Evolutionary conservation across 2,113 vertebrate species (phyloP).

Genomic region (Bothrops jararaca): DNA sequence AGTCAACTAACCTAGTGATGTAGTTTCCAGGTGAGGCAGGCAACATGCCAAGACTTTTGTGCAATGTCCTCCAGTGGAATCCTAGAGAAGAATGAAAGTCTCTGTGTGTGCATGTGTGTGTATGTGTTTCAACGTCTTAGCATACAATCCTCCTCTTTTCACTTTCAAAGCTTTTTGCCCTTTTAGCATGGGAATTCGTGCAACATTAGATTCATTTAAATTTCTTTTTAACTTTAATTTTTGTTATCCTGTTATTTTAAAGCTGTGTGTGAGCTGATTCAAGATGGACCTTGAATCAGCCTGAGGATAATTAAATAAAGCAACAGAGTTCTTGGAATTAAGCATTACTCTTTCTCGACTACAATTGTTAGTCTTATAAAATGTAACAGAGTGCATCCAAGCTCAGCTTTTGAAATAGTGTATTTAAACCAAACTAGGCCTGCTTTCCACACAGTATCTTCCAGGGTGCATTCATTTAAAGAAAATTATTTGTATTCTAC

Average conservation of each 20-base stretch:
- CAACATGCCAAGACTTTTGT: conserved; percentile 42
- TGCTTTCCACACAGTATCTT: not conserved
- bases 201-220: not conserved
- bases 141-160: not conserved
- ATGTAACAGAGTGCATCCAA: not conserved
- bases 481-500: not conserved
- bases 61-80: conserved; percentile 2
- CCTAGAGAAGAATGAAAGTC: conserved; percentile 3
- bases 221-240: not conserved
- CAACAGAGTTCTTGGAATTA: not conserved
- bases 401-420: not conserved
- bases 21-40: conserved; percentile 29
- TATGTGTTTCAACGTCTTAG: not conserved
- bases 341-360: not conserved
- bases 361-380: not conserved
- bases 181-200: not conserved
- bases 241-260: not conserved
- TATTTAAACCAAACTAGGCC: not conserved
- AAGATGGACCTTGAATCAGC: not conserved
- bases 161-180: not conserved
- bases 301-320: not conserved
- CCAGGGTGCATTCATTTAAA: not conserved
- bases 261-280: not conserved
- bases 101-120: not conserved
- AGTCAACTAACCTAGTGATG: conserved; percentile 44